phyloP scores from a whole-genome alignment of 2,797 vertebrate genomes.

The Momotus momota region DNA sequence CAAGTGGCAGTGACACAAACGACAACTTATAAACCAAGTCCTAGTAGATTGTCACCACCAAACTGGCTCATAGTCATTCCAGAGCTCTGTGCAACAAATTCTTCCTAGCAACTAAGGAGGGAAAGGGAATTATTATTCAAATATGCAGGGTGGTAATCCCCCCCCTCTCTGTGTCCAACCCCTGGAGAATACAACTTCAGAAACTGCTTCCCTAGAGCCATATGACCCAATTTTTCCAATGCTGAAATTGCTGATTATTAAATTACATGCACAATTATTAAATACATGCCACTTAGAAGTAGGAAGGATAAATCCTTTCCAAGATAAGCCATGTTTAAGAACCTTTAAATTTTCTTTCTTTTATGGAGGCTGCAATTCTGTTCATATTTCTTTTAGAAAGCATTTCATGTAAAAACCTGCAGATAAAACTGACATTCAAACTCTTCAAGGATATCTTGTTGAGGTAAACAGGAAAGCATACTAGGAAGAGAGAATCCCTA shows the following conservation, averaged over 20 bases:
- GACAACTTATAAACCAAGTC: not conserved
- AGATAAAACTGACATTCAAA: slow-evolving; percentile 23
- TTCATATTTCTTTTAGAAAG: not conserved
- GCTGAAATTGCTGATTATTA: slow-evolving; percentile 60
- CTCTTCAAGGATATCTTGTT: not conserved
- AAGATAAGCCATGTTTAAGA: slow-evolving; percentile 29
- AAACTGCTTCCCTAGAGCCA: slow-evolving; percentile 45
- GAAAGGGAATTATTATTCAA: slow-evolving; percentile 32
- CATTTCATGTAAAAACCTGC: not conserved
- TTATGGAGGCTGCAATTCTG: not conserved
- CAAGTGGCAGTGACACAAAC: not conserved
- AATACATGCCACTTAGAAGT: slow-evolving; percentile 36
- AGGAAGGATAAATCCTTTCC: slow-evolving; percentile 20
- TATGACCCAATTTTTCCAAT: slow-evolving; percentile 65
- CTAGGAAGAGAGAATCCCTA: not conserved
- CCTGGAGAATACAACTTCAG: slow-evolving; percentile 49
- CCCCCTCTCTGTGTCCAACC: slow-evolving; percentile 41
- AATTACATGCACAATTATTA: slow-evolving; percentile 51
- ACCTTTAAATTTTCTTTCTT: not conserved
- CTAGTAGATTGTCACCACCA: not conserved
- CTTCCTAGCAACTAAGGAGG: not conserved
- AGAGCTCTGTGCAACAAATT: not conserved
- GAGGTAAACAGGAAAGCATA: slow-evolving; percentile 21
- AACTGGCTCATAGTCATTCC: not conserved
- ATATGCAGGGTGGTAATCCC: slow-evolving; percentile 39